phyloP scores from a whole-genome alignment of 2,113 vertebrate species.

The Patagioenas fasciata region DNA sequence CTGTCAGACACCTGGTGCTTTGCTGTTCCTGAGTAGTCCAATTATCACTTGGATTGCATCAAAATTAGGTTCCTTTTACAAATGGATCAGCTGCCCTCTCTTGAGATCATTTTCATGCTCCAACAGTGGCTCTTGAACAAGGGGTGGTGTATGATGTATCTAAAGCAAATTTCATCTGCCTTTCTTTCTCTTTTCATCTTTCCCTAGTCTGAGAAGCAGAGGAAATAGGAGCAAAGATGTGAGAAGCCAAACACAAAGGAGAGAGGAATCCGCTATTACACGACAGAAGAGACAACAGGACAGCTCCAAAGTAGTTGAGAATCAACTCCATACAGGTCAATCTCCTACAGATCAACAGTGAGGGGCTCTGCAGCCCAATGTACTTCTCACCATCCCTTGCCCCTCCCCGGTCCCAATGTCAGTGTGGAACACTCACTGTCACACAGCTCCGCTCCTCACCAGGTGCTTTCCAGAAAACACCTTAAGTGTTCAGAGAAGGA shows the following conservation, averaged over 20 bases:
- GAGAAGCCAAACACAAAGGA: neutral
- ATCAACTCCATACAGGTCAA: neutral
- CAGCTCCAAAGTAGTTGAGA: neutral
- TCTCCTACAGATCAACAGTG: too few relatives aligned
- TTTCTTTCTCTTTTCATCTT: neutral
- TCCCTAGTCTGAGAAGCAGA: neutral
- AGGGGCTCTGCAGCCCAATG: neutral
- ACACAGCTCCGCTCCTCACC: neutral
- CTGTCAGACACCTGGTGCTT: constrained; percentile 33
- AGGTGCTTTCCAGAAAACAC: neutral
- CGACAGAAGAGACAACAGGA: neutral
- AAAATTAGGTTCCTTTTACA: constrained; percentile 24
- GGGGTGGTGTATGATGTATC: neutral
- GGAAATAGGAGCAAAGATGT: neutral
- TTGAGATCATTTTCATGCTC: constrained; percentile 8
- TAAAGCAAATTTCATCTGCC: neutral
- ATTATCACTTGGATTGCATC: constrained; percentile 25
- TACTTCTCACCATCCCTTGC: neutral
- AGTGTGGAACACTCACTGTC: accelerated
- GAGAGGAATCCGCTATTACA: neutral
- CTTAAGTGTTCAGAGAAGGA: accelerated
- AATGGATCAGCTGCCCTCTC: constrained; percentile 45
- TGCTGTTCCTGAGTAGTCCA: neutral
- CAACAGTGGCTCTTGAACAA: neutral
- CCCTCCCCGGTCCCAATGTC: accelerated